Percentiles rank a stretch among this genome's conserved stretches.
phyloP scores from a whole-genome alignment of 37 sponge, comb jelly and placozoan genomes.

The Cliona cf. orientalis region DNA sequence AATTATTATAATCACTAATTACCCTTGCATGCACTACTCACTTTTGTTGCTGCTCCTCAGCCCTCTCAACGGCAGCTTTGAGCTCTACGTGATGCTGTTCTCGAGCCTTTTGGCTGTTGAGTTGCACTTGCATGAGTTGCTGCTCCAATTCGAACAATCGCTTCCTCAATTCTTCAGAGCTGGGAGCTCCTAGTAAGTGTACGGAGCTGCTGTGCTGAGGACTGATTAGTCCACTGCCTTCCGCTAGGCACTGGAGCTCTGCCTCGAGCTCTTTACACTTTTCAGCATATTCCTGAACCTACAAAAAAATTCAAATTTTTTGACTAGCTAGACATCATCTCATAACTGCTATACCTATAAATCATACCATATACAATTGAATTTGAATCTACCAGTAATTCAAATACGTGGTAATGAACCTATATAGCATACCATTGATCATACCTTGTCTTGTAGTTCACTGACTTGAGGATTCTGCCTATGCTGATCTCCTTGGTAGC shows the following conservation, averaged over 20 bases:
- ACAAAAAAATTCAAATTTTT: too few species aligned
- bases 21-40: not conserved
- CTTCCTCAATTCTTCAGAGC: not conserved
- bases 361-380: too few species aligned
- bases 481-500: slow-evolving; percentile 39
- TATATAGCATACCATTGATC: not conserved
- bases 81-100: slow-evolving; percentile 16
- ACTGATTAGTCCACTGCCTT: too few species aligned
- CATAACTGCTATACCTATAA: not conserved
- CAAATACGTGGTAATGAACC: too few species aligned
- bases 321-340: not conserved
- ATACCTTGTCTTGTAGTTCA: slow-evolving; percentile 31
- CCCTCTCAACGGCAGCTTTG: not conserved
- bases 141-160: not conserved
- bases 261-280: slow-evolving; percentile 4
- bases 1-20: not conserved
- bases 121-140: not conserved
- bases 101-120: not conserved
- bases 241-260: slow-evolving; percentile 4
- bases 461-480: slow-evolving; percentile 21
- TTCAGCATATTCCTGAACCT: not conserved
- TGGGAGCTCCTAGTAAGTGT: too few species aligned
- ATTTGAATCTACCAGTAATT: too few species aligned
- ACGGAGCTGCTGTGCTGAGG: too few species aligned
- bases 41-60: slow-evolving; percentile 33